Conservation (phyloP, 2,113 vertebrate genomes). For the Dipodomys stephensi region DNA sequence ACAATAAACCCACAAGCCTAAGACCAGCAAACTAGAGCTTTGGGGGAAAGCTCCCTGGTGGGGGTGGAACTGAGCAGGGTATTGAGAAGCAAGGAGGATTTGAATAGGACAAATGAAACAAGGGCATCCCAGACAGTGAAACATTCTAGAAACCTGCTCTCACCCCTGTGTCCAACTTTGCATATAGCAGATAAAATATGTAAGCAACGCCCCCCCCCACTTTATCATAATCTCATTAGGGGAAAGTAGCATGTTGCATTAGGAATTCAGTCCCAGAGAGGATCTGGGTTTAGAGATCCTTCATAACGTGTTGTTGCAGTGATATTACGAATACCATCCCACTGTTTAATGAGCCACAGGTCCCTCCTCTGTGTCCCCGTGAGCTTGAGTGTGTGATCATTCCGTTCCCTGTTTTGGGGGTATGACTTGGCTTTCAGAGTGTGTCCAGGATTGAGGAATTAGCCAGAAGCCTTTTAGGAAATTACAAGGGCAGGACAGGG, state of each 20-base stretch:
- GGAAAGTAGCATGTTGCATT: neutral
- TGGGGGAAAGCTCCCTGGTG: rapidly evolving
- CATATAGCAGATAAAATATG: neutral
- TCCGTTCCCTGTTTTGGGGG: neutral
- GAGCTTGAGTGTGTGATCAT: neutral
- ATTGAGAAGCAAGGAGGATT: neutral
- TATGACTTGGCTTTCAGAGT: conserved; percentile 29
- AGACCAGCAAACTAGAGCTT: neutral
- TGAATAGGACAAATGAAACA: neutral
- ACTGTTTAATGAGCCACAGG: neutral
- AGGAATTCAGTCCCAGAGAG: neutral
- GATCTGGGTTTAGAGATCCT: neutral
- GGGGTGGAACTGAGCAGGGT: too few species aligned
- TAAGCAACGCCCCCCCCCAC: neutral
- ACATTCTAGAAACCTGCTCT: neutral
- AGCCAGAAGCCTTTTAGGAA: conserved; percentile 42
- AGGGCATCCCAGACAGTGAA: neutral
- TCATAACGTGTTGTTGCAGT: neutral
- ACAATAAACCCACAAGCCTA: neutral
- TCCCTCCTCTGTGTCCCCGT: neutral
- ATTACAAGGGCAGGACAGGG: neutral
- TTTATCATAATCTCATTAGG: neutral
- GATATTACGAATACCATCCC: neutral
- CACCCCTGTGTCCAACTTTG: neutral
- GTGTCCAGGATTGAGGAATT: neutral